These are phyloP conservation scores for Illadopsis cleaveri DNA, from an alignment of 2,113 vertebrate genomes.

Conservation along the genomic window DNA sequence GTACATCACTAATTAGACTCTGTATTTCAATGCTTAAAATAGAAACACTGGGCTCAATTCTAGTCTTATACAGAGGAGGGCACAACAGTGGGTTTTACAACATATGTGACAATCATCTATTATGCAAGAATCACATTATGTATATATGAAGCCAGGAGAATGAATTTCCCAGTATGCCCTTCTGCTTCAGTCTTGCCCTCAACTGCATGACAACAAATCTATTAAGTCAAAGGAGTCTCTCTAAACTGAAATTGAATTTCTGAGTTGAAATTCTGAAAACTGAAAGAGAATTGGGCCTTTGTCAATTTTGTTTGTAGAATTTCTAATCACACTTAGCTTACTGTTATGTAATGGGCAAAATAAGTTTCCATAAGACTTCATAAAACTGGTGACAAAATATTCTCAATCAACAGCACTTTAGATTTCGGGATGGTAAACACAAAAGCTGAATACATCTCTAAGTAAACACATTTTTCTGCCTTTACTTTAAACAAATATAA, in stretches of 20 bases:
- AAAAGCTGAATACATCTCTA: neutral
- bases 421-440: neutral
- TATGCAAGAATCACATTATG: neutral
- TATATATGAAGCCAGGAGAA: neutral
- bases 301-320: neutral
- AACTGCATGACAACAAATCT: neutral
- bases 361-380: neutral
- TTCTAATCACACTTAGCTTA: neutral
- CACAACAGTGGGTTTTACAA: neutral
- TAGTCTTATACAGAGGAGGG: neutral
- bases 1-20: neutral
- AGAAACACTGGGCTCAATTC: neutral
- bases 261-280: neutral
- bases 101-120: conserved; percentile 5
- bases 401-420: neutral
- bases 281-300: neutral
- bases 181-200: neutral
- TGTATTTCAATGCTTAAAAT: neutral
- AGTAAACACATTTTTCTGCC: neutral
- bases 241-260: neutral
- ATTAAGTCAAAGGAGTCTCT: neutral
- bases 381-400: neutral
- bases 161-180: neutral
- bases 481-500: neutral
- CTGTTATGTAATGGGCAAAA: neutral